A percentile compares a stretch with the other conserved stretches of the same genome.
These are phyloP conservation scores for Mormyrops boulengeri DNA, from an alignment of 2,797 vertebrate species.

Conservation along the genomic window DNA sequence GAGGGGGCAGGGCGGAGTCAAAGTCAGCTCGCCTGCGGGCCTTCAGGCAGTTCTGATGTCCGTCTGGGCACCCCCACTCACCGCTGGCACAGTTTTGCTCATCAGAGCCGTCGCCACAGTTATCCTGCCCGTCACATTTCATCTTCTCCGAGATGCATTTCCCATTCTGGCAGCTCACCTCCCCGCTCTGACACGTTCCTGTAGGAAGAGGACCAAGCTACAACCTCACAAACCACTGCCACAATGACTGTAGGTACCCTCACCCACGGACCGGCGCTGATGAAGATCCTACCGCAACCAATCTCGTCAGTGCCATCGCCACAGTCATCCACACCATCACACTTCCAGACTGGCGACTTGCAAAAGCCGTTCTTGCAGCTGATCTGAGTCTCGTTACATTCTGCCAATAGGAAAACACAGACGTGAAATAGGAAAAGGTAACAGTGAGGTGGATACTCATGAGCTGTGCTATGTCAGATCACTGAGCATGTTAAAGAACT, in stretches of 20 bases:
- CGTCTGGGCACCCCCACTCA: conserved; percentile 34
- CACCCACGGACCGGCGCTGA: background rate
- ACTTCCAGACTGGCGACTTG: conserved; percentile 79
- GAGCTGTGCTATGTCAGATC: background rate
- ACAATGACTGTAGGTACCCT: background rate
- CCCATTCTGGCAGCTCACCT: conserved; percentile 60
- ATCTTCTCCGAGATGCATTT: conserved; percentile 64
- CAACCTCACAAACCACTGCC: background rate
- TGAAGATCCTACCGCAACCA: conserved; percentile 66
- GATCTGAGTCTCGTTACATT: conserved; percentile 55
- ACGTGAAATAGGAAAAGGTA: background rate
- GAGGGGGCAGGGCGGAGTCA: background rate
- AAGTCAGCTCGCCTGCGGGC: background rate
- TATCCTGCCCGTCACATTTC: conserved; percentile 61
- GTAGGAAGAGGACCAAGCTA: background rate
- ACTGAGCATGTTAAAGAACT: background rate
- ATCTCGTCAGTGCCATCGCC: conserved; percentile 79
- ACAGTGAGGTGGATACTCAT: background rate
- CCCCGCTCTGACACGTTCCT: conserved; percentile 59
- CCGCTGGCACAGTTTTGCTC: conserved; percentile 63
- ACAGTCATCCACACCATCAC: conserved; percentile 80
- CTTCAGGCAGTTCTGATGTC: too few species aligned
- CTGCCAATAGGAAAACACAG: conserved; percentile 42
- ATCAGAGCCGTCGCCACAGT: conserved; percentile 78
- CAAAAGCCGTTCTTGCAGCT: conserved; percentile 73